phyloP scores from a whole-genome alignment of 2,888 invertebrate genomes.

The Drosophila formosana region DNA sequence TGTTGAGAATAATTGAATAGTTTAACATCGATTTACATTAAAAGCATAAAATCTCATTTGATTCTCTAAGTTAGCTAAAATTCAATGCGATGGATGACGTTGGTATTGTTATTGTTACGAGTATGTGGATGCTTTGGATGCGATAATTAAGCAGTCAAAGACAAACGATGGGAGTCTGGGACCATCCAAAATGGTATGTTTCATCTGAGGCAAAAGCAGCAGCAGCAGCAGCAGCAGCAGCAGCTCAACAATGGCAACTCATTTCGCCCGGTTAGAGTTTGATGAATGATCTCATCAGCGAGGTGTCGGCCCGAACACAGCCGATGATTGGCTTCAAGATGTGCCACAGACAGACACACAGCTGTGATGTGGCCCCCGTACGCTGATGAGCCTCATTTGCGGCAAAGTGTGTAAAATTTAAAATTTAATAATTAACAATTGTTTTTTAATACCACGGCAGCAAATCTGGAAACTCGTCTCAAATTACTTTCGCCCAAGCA shows the following conservation, averaged over 20 bases:
- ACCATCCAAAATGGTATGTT: conserved; percentile 30
- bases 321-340: conserved; percentile 64
- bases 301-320: conserved; percentile 78
- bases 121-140: conserved; percentile 40
- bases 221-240: conserved; percentile 14
- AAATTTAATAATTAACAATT: conserved; percentile 79
- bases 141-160: conserved; percentile 75
- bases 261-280: conserved; percentile 76
- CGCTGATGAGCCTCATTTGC: conserved; percentile 64
- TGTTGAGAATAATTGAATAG: conserved; percentile 3
- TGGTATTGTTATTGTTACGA: conserved; percentile 9
- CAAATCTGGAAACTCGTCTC: conserved; percentile 43
- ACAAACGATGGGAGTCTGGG: conserved; percentile 52
- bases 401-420: conserved; percentile 71
- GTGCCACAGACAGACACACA: conserved; percentile 17
- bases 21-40: conserved; percentile 18
- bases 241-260: conserved; percentile 78
- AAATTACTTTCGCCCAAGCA: conserved; percentile 70
- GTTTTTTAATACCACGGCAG: conserved; percentile 73
- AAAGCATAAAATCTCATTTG: conserved; percentile 5
- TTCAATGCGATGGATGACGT: conserved; percentile 28
- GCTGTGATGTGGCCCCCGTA: background rate
- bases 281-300: conserved; percentile 84
- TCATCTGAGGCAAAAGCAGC: conserved; percentile 35
- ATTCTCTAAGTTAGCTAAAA: conserved; percentile 13